Evolutionary conservation across 2,888 invertebrate genomes (phyloP), one percentile per base, ranked within the genome.

Genomic region (Odontocerum albicorne): DNA sequence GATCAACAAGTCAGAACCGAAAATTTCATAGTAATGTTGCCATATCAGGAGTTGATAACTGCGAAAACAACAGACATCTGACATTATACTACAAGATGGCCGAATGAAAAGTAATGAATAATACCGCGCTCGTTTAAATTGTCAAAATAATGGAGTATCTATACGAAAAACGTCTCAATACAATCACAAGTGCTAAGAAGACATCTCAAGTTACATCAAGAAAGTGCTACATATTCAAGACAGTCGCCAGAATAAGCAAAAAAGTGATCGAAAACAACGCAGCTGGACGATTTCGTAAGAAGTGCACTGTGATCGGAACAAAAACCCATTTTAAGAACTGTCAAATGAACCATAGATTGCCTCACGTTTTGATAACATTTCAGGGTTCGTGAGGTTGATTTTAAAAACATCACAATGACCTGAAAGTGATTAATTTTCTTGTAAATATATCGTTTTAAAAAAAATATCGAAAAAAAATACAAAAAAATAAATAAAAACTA

Each of bases 101-200:
- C n/a, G n/a, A n/a, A n/a, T n/a, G n/a, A n/a, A n/a, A n/a, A n/a
- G n/a, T n/a, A n/a, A n/a, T n/a, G n/a, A n/a, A n/a, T n/a, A n/a
- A n/a, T n/a, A n/a, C n/a, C n/a, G n/a, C n/a, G n/a, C n/a, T n/a
- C n/a, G n/a, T n/a, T n/a, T n/a, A n/a, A n/a, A 47, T 52, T 57
- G 45, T 45, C 45, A 50, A 52, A 52, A 57, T 57, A 52, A 57
- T 57, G 57, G 57, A 57, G 57, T 42, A 39, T 52, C 35, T 49
- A 38, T 36, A 36, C 27, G 52, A 51, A 42, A 51, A 40, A 22
- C 36, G 40, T 51, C 36, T 15, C 13, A 40, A 47, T 40, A 51
- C 16, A 31, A 40, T 36, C 42, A 15, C 35, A 35, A 46, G 13
- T 42, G 43, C 16, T 17, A 36, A 33, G 22, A 17, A 27, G 36